Evolutionary conservation across 2,113 vertebrate species (phyloP), one percentile per base, ranked within the genome.

Genomic region (Archocentrus centrarchus): DNA sequence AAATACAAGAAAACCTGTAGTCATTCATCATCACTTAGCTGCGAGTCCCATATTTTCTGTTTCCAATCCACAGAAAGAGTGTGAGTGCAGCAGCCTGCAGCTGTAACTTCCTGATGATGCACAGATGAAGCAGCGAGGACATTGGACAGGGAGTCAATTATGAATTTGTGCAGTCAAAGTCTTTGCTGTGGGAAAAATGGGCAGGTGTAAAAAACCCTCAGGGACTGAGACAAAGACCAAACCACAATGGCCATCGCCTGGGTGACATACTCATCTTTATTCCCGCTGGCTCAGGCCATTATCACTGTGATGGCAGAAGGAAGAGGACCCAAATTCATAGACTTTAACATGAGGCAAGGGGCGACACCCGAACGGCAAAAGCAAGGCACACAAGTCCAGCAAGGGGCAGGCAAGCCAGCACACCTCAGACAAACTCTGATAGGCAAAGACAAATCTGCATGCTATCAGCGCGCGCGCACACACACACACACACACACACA

Each of bases 1-100:
- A 73, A 73, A 60, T 50, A 50, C n/a, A 44, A 66, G 18, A 35
- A 44, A 81, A 73, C 79, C 79, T 81, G 58, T 1, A 73, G 27
- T 81, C 57, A 18, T 50, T 41, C 57, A 59, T 73, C 64, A 60
- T 15, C 6, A n/a, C 27, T 24, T 35, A 9, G 35, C 62, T 44
- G 35, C 4, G 11, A 80, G 53, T 6, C 27, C 47, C 17, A n/a
- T 18, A 6, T 14, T 20, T 73, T 53, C 66, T 20, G 62, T 44
- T 66, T 66, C 44, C 37, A 70, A 24, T 53, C 27, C 47, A n/a
- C 66, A 73, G 47, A 73, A 30, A 13, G 66, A 32, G 44, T 13
- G 44, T 14, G 17, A 73, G 44, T 0, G 27, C 20, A 73, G 66
- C 41, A 70, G 47, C 47, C 13, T 50, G 2, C 47, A 50, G 47